Base-by-base conservation (phyloP, 2,797 vertebrate genomes). In the Aplochiton taeniatus region DNA sequence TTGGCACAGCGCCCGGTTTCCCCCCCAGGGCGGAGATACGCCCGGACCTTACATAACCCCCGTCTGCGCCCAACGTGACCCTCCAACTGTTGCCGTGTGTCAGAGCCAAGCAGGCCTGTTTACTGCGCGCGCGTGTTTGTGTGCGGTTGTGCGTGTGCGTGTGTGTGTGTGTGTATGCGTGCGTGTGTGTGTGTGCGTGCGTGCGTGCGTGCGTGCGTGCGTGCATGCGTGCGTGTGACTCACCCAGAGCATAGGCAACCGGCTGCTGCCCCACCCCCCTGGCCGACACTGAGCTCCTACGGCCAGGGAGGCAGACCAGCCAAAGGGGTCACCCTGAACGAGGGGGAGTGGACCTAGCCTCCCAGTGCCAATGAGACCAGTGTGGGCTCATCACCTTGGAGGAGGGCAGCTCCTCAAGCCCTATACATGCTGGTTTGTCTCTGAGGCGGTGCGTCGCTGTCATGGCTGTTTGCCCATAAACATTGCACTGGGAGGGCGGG, bases 31-130 rank as follows among this genome's bases (percentile, higher is more conserved):
- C 67, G 49, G 12, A 73, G 68, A 68, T 69, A 65, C 51, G 48
- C 58, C 61, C 65, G 31, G 41, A 13, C 69, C 71, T 83, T 73
- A 74, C 56, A 44, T 80, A 80, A 81, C 66, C 19, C 49, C 7
- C 14, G 13, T 73, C 43, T 65, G 46, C 63, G 72, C 64, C 73
- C 56, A 46, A 67, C 46, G 55, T 75, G 65, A 81, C 67, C 61
- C 76, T 69, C 59, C 53, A 61, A 67, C 68, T 61, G 68, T 59
- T 61, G 72, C 45, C 8, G n/a, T 69, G 62, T n/a, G 48, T 71
- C 63, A 44, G 17, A 68, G 58, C 60, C 69, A 76, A 73, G 70
- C 66, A 14, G 17, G 19, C 42, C 61, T 61, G 11, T 17, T 31
- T 56, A 11, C 41, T 9, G 14, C n/a, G 14, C 42, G 14, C 4